A percentile compares a stretch with the other conserved stretches of the same genome.
These are phyloP conservation scores for Clarias pachynema DNA, from an alignment of 2,797 vertebrate species.

Conservation along the genomic window DNA sequence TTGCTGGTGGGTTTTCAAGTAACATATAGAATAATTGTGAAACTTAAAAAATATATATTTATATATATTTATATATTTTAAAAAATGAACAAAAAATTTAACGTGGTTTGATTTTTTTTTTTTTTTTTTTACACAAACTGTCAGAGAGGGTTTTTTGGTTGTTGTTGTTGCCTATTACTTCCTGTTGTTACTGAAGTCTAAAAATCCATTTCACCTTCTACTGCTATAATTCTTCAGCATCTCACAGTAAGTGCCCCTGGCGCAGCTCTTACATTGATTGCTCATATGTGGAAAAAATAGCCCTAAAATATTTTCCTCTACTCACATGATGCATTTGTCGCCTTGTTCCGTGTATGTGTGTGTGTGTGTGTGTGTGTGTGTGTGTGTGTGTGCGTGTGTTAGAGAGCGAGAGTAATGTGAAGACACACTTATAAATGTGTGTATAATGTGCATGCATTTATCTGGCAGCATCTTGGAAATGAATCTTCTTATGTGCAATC, in stretches of 20 bases:
- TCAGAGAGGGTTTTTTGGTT: neutral
- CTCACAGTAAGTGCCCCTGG: conserved; percentile 43
- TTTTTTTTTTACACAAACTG: neutral
- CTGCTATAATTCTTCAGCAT: conserved; percentile 42
- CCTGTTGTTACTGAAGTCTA: conserved; percentile 40
- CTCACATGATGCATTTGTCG: conserved; percentile 33
- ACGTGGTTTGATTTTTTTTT: neutral
- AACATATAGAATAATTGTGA: conserved; percentile 2
- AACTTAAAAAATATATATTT: too few relatives aligned
- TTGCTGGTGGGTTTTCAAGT: neutral
- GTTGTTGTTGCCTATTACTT: conserved; percentile 35
- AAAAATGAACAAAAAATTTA: neutral
- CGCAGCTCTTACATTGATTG: conserved; percentile 47
- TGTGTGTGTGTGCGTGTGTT: neutral
- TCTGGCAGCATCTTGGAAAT: neutral
- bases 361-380: neutral
- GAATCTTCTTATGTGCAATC: conserved; percentile 41
- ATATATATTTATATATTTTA: too few relatives aligned
- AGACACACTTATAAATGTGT: neutral
- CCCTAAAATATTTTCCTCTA: conserved; percentile 35
- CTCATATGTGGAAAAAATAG: conserved; percentile 40
- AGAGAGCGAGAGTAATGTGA: neutral
- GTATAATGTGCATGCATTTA: neutral
- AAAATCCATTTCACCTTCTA: conserved; percentile 49
- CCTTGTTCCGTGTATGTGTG: conserved; percentile 2